A percentile compares a stretch with the other conserved stretches of the same genome.
Evolutionary conservation across 2,888 invertebrate species (phyloP).

Genomic region (Choristoneura rosaceana): DNA sequence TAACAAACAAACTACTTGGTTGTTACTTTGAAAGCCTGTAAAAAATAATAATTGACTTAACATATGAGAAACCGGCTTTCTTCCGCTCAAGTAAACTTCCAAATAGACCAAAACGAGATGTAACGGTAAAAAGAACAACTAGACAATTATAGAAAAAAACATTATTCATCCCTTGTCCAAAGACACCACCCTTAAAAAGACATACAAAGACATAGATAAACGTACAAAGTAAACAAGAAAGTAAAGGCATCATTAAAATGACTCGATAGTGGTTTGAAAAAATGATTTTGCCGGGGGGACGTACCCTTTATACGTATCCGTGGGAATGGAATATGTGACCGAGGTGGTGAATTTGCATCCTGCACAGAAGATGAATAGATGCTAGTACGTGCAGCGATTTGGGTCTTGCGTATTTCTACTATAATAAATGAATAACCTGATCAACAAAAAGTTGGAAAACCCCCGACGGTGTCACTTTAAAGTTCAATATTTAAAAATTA

Average conservation of each 20-base stretch:
- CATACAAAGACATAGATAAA: constrained; percentile 74
- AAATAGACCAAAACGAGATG: constrained; percentile 54
- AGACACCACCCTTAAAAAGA: constrained; percentile 69
- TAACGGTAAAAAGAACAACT: constrained; percentile 64
- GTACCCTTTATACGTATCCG: constrained; percentile 55
- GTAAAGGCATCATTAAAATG: constrained; percentile 75
- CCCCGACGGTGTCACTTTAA: too few species aligned
- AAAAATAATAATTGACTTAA: constrained; percentile 8
- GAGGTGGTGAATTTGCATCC: constrained; percentile 58
- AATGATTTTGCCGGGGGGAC: constrained; percentile 55
- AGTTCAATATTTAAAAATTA: too few species aligned
- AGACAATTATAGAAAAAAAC: constrained; percentile 61
- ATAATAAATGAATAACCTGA: too few species aligned
- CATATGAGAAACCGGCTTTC: constrained; percentile 34
- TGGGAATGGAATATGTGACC: constrained; percentile 57
- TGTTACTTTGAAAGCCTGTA: neutral
- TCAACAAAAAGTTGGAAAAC: too few species aligned
- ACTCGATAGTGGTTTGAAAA: constrained; percentile 66
- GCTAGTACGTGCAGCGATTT: constrained; percentile 29
- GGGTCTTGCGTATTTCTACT: constrained; percentile 29
- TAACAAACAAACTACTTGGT: too few species aligned
- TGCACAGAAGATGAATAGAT: constrained; percentile 32
- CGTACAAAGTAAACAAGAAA: constrained; percentile 77
- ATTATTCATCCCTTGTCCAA: constrained; percentile 76
- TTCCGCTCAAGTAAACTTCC: constrained; percentile 35